phyloP scores from a whole-genome alignment of 2,888 invertebrate genomes.

The Hypolimnas misippus region DNA sequence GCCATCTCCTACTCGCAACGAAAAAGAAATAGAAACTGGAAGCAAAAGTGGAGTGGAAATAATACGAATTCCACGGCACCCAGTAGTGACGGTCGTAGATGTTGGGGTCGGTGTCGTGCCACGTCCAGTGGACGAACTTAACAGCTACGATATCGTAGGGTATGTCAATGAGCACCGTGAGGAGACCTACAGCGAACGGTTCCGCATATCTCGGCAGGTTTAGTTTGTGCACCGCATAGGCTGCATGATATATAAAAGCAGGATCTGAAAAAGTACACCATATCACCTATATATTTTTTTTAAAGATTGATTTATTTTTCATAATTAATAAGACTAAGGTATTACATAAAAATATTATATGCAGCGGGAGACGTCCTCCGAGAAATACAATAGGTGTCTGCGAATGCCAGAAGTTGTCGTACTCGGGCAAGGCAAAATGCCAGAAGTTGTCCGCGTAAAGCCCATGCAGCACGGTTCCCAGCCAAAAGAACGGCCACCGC shows the following conservation, averaged over 20 bases:
- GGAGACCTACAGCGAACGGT: conserved; percentile 87
- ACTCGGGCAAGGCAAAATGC: conserved; percentile 88
- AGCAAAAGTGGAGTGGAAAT: conserved; percentile 91
- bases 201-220: conserved; percentile 84
- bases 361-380: conserved; percentile 88
- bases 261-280: conserved; percentile 85
- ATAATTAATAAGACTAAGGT: conserved; percentile 41
- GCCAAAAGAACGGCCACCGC: conserved; percentile 89
- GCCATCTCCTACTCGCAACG: conserved; percentile 81
- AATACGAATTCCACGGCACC: conserved; percentile 94
- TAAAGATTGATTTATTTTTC: no score
- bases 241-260: conserved; percentile 85
- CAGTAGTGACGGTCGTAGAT: conserved; percentile 90
- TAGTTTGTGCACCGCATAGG: conserved; percentile 82
- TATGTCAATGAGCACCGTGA: conserved; percentile 89
- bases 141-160: conserved; percentile 92
- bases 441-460: conserved; percentile 87
- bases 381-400: conserved; percentile 89
- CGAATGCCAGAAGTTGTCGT: conserved; percentile 94
- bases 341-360: conserved; percentile 89
- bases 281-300: no score
- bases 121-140: conserved; percentile 92
- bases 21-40: conserved; percentile 89
- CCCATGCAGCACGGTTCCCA: conserved; percentile 89
- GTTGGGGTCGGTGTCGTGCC: conserved; percentile 91